phyloP scores from a whole-genome alignment of 2,113 vertebrate genomes.

The Agelaius phoeniceus region DNA sequence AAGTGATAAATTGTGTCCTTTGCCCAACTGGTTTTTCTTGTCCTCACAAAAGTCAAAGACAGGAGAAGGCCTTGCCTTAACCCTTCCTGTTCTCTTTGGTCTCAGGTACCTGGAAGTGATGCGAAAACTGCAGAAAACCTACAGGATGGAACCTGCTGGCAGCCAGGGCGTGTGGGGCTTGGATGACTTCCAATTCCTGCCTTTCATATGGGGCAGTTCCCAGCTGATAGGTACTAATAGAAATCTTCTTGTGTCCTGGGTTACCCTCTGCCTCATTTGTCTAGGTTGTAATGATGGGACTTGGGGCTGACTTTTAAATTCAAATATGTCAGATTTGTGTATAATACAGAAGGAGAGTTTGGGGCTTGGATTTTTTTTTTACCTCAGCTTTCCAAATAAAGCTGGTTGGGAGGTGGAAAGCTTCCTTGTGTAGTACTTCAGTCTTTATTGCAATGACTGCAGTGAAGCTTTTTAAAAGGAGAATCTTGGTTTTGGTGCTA shows the following conservation, averaged over 20 bases:
- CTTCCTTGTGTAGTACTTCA: not conserved
- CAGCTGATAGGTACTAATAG: conserved; percentile 86
- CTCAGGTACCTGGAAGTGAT: conserved; percentile 91
- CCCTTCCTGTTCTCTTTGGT: not conserved
- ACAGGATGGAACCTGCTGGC: conserved; percentile 97
- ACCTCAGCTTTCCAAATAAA: not conserved
- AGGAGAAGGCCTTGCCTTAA: not conserved
- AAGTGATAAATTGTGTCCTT: not conserved
- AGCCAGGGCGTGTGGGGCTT: conserved; percentile 98
- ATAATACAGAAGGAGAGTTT: not conserved
- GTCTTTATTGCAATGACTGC: not conserved
- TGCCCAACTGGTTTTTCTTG: not conserved
- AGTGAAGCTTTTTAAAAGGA: not conserved
- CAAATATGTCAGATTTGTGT: not conserved
- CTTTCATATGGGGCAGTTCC: conserved; percentile 97
- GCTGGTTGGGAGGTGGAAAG: not conserved
- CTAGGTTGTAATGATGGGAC: not conserved
- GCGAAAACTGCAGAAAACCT: conserved; percentile 93
- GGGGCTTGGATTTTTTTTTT: not conserved
- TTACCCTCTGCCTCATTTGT: not conserved
- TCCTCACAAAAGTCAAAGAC: not conserved
- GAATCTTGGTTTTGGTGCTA: not conserved
- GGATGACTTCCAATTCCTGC: conserved; percentile 97
- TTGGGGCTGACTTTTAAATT: not conserved
- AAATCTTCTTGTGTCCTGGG: not conserved